Percentiles rank a stretch among this genome's conserved stretches.
phyloP scores from a whole-genome alignment of 2,113 vertebrate genomes.

The Procavia capensis region DNA sequence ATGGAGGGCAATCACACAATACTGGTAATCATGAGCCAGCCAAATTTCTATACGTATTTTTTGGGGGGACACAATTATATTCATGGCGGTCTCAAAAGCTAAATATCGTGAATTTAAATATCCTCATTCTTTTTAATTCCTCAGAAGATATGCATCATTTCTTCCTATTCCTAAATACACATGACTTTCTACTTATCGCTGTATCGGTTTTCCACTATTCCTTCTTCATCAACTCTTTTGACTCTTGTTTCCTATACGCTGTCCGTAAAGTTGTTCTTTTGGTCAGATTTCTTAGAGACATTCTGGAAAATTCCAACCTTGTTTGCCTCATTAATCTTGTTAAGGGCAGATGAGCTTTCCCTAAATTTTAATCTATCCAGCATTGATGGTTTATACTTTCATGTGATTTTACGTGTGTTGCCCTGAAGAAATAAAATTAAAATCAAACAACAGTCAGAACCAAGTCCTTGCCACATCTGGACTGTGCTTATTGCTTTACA shows the following conservation, averaged over 20 bases:
- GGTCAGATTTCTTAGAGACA: background rate
- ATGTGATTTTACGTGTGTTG: too few relatives aligned
- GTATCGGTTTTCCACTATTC: background rate
- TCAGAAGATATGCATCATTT: background rate
- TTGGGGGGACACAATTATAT: too few relatives aligned
- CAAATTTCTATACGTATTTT: too few relatives aligned
- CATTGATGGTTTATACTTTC: background rate
- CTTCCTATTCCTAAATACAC: background rate
- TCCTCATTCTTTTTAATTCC: background rate
- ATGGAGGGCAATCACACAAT: too few relatives aligned
- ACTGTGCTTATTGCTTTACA: background rate
- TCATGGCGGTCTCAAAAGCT: too few relatives aligned
- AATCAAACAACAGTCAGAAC: too few relatives aligned
- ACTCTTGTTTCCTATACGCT: background rate
- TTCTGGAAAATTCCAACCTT: background rate
- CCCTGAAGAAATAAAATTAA: too few relatives aligned
- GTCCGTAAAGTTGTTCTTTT: background rate
- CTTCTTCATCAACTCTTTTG: background rate
- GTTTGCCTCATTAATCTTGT: background rate
- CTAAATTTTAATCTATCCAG: background rate
- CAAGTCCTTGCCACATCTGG: background rate
- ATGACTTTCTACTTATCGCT: background rate
- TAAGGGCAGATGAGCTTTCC: background rate
- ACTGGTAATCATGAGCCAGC: too few relatives aligned
- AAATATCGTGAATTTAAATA: background rate